Evolutionary conservation across 2,888 invertebrate species (phyloP).

Genomic region (Xylota segnis): DNA sequence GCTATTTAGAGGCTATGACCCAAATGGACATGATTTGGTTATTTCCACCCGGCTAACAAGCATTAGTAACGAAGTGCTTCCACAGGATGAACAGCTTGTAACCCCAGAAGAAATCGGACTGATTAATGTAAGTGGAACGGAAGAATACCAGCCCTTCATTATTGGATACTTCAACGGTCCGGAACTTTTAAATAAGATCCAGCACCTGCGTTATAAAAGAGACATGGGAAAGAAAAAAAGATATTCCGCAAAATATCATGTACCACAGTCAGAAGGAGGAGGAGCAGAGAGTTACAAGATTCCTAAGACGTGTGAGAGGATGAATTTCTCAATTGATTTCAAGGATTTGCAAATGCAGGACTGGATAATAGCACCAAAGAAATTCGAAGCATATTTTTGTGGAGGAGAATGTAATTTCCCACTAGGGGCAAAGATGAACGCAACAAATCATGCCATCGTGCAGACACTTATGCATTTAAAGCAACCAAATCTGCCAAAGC

Average conservation of each 20-base stretch:
- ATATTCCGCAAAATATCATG: constrained; percentile 79
- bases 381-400: constrained; percentile 97
- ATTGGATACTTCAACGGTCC: constrained; percentile 93
- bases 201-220: constrained; percentile 81
- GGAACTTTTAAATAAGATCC: constrained; percentile 87
- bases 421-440: constrained; percentile 95
- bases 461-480: constrained; percentile 95
- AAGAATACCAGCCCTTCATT: constrained; percentile 94
- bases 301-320: constrained; percentile 92
- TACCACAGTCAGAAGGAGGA: constrained; percentile 63
- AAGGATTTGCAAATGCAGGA: constrained; percentile 95
- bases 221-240: constrained; percentile 85
- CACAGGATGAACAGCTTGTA: constrained; percentile 89
- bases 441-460: constrained; percentile 98
- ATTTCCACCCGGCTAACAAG: constrained; percentile 21
- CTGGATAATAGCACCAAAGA: constrained; percentile 98
- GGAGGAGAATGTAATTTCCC: constrained; percentile 97
- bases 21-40: constrained; percentile 28
- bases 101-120: constrained; percentile 91
- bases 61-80: constrained; percentile 83
- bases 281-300: constrained; percentile 77
- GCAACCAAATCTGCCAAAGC: constrained; percentile 93
- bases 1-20: constrained; percentile 85
- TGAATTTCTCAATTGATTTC: constrained; percentile 96
- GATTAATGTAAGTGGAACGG: constrained; percentile 86